Evolutionary conservation across 2,888 invertebrate genomes (phyloP).

Genomic region (Acanthosepion esculentum): DNA sequence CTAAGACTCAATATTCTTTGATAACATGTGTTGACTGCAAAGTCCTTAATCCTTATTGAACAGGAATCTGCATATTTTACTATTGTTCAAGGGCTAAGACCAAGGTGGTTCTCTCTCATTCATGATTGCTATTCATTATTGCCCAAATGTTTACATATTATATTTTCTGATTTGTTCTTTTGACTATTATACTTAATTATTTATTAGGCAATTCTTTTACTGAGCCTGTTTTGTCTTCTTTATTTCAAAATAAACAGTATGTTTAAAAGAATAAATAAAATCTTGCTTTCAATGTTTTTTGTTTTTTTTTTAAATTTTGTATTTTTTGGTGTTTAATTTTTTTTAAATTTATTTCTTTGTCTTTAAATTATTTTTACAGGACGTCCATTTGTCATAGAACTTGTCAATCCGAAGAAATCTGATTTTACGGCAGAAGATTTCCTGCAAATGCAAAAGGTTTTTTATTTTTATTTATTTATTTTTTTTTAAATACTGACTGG

Average conservation of each 20-base stretch:
- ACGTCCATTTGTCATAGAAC: conserved; percentile 93
- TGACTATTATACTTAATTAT: not conserved
- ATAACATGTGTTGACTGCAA: too few species aligned
- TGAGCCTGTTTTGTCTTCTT: not conserved
- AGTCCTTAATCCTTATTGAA: too few species aligned
- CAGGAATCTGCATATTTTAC: too few species aligned
- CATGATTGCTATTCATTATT: too few species aligned
- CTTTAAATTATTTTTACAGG: conserved; percentile 78
- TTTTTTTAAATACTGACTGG: too few species aligned
- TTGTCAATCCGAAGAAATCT: conserved; percentile 79
- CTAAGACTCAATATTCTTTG: too few species aligned
- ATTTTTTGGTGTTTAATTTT: not conserved
- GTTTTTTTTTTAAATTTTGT: not conserved
- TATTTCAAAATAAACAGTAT: not conserved
- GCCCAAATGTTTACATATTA: too few species aligned
- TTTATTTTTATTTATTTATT: not conserved
- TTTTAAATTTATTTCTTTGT: not conserved
- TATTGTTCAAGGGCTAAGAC: too few species aligned
- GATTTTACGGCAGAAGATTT: conserved; percentile 78
- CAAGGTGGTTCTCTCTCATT: too few species aligned
- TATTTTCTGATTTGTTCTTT: too few species aligned
- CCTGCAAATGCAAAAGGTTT: conserved; percentile 77
- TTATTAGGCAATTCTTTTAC: not conserved
- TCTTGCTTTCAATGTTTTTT: not conserved
- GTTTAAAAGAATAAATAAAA: not conserved